Percentiles rank a stretch among this genome's conserved stretches.
Conservation (phyloP, 92 coral and sea anemone genomes). For the Desmophyllum pertusum region DNA sequence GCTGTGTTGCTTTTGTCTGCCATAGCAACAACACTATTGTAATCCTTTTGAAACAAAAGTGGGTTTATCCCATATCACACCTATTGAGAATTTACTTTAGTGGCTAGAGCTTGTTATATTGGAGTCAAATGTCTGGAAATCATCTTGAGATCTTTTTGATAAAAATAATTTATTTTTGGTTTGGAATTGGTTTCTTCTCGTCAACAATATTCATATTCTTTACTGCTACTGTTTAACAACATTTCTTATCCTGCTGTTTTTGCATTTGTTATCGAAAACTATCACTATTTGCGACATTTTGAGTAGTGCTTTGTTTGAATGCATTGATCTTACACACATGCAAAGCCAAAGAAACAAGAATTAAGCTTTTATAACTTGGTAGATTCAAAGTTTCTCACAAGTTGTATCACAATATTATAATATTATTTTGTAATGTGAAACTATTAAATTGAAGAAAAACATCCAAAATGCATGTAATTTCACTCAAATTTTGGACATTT, state of each 20-base stretch:
- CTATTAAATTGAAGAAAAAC: too few species aligned
- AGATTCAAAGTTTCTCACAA: not conserved
- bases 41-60: not conserved
- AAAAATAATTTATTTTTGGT: not conserved
- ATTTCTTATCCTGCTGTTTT: not conserved
- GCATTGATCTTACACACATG: not conserved
- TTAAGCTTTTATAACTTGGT: not conserved
- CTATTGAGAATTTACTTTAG: not conserved
- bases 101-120: not conserved
- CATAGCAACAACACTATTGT: conserved; percentile 23
- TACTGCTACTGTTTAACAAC: too few species aligned
- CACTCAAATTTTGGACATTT: too few species aligned
- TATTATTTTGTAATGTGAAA: not conserved
- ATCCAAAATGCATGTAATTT: too few species aligned
- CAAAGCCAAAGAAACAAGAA: not conserved
- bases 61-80: not conserved
- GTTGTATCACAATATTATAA: not conserved
- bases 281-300: not conserved
- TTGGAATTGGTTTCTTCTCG: not conserved
- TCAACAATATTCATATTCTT: too few species aligned
- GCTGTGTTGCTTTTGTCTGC: not conserved
- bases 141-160: not conserved
- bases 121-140: not conserved
- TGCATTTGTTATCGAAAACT: not conserved
- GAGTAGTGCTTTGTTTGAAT: not conserved